phyloP scores from a whole-genome alignment of 2,888 invertebrate species.

The Rugalucina vietnamica region DNA sequence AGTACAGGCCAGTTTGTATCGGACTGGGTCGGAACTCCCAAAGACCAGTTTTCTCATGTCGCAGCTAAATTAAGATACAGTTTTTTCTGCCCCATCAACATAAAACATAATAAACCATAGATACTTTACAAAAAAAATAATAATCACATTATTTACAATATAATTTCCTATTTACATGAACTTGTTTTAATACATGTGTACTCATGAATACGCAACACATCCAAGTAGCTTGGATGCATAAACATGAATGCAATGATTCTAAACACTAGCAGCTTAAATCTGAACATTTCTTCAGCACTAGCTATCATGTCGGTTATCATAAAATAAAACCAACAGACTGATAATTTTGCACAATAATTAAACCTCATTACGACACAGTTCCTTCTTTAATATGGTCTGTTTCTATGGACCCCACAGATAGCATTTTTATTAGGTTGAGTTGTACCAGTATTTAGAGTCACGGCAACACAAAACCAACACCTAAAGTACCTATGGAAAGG shows the following conservation, averaged over 20 bases:
- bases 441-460: no score
- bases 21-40: neutral
- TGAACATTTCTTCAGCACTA: no score
- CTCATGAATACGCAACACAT: neutral
- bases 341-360: no score
- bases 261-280: no score
- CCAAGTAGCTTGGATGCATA: neutral
- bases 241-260: no score
- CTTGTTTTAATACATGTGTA: neutral
- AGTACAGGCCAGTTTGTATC: no score
- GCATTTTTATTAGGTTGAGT: no score
- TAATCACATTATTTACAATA: neutral
- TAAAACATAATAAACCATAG: neutral
- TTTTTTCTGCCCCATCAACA: neutral
- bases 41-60: neutral
- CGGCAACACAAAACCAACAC: neutral
- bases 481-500: neutral
- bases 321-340: no score
- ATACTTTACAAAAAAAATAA: neutral
- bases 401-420: no score
- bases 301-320: no score
- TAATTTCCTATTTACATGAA: conserved; percentile 12
- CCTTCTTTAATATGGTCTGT: no score
- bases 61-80: neutral
- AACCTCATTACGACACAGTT: no score